phyloP scores from a whole-genome alignment of 2,113 vertebrate species.

The Dolichallabes microphthalmus region DNA sequence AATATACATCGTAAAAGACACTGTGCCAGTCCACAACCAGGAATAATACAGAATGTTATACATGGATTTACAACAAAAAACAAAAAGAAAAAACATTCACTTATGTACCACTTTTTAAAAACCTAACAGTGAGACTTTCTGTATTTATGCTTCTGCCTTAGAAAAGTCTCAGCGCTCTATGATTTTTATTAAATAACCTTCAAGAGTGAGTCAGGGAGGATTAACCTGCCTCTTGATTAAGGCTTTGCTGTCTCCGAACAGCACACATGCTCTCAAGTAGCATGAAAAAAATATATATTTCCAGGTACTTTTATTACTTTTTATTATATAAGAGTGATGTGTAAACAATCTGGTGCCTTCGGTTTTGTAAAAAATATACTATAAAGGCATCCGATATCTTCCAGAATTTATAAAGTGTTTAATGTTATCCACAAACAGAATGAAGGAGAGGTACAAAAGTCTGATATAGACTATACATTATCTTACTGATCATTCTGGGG shows the following conservation, averaged over 20 bases:
- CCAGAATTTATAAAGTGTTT: neutral
- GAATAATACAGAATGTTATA: slow-evolving; percentile 71
- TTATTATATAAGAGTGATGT: slow-evolving; percentile 15
- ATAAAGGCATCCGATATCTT: neutral
- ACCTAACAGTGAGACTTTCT: slow-evolving; percentile 63
- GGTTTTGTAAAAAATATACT: slow-evolving; percentile 3
- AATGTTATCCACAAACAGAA: neutral
- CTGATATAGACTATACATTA: neutral
- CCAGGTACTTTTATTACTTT: neutral
- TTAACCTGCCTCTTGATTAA: neutral
- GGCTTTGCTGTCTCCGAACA: slow-evolving; percentile 32
- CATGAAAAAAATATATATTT: neutral
- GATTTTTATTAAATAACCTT: slow-evolving; percentile 77
- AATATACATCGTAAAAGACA: slow-evolving; percentile 71
- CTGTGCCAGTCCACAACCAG: slow-evolving; percentile 44
- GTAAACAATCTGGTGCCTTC: slow-evolving; percentile 34
- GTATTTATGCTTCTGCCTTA: slow-evolving; percentile 90
- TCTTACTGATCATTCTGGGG: neutral
- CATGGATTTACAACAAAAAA: slow-evolving; percentile 70
- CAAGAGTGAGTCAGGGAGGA: slow-evolving; percentile 29
- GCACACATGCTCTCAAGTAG: neutral
- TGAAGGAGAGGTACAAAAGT: slow-evolving; percentile 1
- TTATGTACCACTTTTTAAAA: slow-evolving; percentile 60
- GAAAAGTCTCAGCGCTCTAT: slow-evolving; percentile 82
- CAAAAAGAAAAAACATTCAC: slow-evolving; percentile 45